These are phyloP conservation scores for Crenichthys baileyi DNA, from an alignment of 2,797 vertebrate species.

Conservation along the genomic window DNA sequence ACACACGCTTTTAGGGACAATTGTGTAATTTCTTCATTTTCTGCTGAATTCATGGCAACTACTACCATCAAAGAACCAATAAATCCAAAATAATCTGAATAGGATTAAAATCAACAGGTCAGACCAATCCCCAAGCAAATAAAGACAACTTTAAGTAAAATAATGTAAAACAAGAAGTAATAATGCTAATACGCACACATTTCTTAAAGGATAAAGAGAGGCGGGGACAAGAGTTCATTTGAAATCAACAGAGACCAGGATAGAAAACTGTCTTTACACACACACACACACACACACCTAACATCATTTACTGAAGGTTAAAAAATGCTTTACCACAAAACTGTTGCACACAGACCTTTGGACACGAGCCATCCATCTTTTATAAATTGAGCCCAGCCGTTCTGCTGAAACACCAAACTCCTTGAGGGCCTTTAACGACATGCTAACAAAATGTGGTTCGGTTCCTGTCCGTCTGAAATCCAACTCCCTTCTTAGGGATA, in stretches of 20 bases:
- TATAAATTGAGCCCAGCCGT: slow-evolving; percentile 78
- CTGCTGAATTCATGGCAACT: background rate
- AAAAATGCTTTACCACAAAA: slow-evolving; percentile 3
- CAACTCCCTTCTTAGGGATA: slow-evolving; percentile 35
- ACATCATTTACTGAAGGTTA: background rate
- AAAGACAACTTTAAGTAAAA: slow-evolving; percentile 1
- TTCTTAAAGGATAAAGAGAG: background rate
- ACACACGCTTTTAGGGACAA: background rate
- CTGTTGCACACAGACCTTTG: slow-evolving; percentile 74
- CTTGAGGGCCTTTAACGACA: slow-evolving; percentile 79
- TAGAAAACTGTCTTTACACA: background rate
- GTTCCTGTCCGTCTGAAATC: slow-evolving; percentile 45
- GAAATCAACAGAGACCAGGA: background rate
- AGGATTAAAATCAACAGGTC: no score
- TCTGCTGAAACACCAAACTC: slow-evolving; percentile 80
- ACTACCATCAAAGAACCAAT: background rate
- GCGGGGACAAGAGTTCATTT: background rate
- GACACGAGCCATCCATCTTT: slow-evolving; percentile 80
- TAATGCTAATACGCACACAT: background rate
- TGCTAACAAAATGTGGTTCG: slow-evolving; percentile 63
- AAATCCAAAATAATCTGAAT: background rate
- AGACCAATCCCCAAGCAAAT: background rate
- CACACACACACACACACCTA: background rate
- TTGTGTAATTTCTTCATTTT: background rate
- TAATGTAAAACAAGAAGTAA: slow-evolving; percentile 8